These are phyloP conservation scores for Andrena haemorrhoa DNA, from an alignment of 2,888 invertebrate genomes.

Conservation along the genomic window DNA sequence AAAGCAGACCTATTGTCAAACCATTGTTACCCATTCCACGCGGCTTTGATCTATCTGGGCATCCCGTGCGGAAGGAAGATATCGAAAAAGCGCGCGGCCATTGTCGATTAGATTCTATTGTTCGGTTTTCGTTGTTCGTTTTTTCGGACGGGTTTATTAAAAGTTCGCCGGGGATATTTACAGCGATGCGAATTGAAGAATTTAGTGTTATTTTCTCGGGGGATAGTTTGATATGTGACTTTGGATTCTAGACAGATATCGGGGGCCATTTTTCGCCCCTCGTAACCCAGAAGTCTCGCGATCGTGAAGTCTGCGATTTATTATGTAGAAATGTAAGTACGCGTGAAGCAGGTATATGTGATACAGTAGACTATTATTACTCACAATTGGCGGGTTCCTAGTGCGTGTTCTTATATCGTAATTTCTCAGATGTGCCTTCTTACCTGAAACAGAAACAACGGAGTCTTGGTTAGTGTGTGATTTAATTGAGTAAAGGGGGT, in stretches of 20 bases:
- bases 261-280: slow-evolving; percentile 24
- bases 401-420: slow-evolving; percentile 3
- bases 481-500: not conserved
- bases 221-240: slow-evolving; percentile 14
- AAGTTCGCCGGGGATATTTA: not conserved
- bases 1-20: slow-evolving; percentile 63
- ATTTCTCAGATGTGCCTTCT: slow-evolving; percentile 57
- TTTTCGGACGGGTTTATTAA: not conserved
- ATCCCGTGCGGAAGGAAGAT: slow-evolving; percentile 6
- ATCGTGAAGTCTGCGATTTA: slow-evolving; percentile 14
- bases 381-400: slow-evolving; percentile 22
- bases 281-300: slow-evolving; percentile 24
- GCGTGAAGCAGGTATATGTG: slow-evolving; percentile 12
- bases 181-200: not conserved
- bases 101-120: slow-evolving; percentile 21
- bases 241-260: not conserved
- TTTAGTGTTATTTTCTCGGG: not conserved
- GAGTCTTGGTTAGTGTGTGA: slow-evolving; percentile 55
- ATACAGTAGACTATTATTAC: slow-evolving; percentile 3
- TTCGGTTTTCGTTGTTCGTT: not conserved
- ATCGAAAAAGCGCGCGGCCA: slow-evolving; percentile 7
- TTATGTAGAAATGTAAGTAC: slow-evolving; percentile 23
- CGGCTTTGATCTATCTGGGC: slow-evolving; percentile 44
- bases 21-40: slow-evolving; percentile 29
- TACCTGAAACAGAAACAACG: slow-evolving; percentile 77